A percentile compares a stretch with the other conserved stretches of the same genome.
These are phyloP conservation scores for Escarpia spicata DNA, from an alignment of 2,888 invertebrate species.

Conservation along the genomic window DNA sequence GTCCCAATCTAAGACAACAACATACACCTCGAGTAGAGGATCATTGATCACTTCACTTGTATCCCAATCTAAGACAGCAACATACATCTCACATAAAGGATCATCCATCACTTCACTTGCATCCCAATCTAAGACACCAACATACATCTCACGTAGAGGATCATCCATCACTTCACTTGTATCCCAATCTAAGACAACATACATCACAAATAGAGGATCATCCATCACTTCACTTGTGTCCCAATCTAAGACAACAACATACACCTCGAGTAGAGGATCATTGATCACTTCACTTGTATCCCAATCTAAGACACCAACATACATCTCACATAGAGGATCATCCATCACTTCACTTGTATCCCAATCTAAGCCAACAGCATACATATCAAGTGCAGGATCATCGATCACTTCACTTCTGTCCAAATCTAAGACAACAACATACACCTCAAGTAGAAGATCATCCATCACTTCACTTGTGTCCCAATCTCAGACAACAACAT, in stretches of 20 bases:
- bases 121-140: no score
- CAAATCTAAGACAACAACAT: slow-evolving; percentile 60
- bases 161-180: slow-evolving; percentile 67
- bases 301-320: slow-evolving; percentile 60
- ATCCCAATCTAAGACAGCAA: no score
- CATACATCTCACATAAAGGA: no score
- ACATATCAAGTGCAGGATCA: slow-evolving; percentile 66
- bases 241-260: slow-evolving; percentile 60
- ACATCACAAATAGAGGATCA: slow-evolving; percentile 66
- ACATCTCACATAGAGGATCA: slow-evolving; percentile 66
- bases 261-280: slow-evolving; percentile 66
- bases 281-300: slow-evolving; percentile 68
- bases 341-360: slow-evolving; percentile 68
- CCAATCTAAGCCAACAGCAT: slow-evolving; percentile 60
- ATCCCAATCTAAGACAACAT: slow-evolving; percentile 65
- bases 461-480: slow-evolving; percentile 68
- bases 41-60: no score
- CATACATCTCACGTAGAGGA: slow-evolving; percentile 64
- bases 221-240: slow-evolving; percentile 68
- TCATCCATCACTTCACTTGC: no score
- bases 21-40: no score
- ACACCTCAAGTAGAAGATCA: slow-evolving; percentile 66
- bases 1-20: no score
- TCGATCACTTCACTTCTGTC: slow-evolving; percentile 68
- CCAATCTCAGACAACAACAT: slow-evolving; percentile 60